These are phyloP conservation scores for Actinia equina DNA, from an alignment of 64 coral and sea anemone genomes.

Conservation along the genomic window DNA sequence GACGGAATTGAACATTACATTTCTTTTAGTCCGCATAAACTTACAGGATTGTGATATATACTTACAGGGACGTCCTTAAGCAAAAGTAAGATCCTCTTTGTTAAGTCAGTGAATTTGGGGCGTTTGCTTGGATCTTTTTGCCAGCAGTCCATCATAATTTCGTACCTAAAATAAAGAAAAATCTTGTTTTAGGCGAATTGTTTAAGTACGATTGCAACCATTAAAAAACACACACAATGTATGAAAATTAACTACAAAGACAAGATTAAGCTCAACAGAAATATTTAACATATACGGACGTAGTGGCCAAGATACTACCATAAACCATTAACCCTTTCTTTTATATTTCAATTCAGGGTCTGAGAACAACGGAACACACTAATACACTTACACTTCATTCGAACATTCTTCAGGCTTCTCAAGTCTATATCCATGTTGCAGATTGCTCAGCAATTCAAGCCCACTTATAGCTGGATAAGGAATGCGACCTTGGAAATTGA, in stretches of 20 bases:
- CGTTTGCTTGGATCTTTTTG: constrained; percentile 35
- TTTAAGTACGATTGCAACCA: neutral
- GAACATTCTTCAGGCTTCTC: constrained; percentile 9
- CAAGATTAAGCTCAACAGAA: too few relatives aligned
- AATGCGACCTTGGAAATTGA: constrained; percentile 2
- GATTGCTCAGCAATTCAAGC: neutral
- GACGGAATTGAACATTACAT: too few relatives aligned
- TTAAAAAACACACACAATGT: neutral
- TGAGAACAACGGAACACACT: neutral
- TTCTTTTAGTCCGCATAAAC: too few relatives aligned
- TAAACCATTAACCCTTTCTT: too few relatives aligned
- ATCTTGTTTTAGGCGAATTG: neutral
- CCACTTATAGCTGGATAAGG: neutral
- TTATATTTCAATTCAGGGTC: neutral
- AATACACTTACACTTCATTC: neutral
- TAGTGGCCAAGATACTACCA: too few relatives aligned
- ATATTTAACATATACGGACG: too few relatives aligned
- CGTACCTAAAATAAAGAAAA: neutral
- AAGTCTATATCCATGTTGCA: constrained; percentile 11
- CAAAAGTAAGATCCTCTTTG: neutral
- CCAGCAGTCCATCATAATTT: constrained; percentile 53
- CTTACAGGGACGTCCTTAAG: constrained; percentile 2
- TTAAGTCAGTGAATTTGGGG: constrained; percentile 16
- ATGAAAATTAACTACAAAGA: too few relatives aligned
- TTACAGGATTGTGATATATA: neutral